These are phyloP conservation scores for Scaptodrosophila latifasciaeformis DNA, from an alignment of 2,888 invertebrate genomes.

Conservation along the genomic window DNA sequence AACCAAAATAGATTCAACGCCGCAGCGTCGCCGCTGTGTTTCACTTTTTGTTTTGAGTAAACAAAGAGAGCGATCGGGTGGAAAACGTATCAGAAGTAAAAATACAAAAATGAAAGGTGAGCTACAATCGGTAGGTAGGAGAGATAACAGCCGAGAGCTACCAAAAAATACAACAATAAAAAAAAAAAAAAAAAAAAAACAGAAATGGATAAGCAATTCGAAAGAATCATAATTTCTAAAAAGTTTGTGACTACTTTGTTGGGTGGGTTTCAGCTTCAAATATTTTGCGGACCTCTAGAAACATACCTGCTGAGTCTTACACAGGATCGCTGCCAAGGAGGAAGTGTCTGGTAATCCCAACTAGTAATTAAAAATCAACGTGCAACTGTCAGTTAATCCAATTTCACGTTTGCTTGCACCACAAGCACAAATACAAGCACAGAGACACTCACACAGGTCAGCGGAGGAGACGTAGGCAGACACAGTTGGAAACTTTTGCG, in stretches of 20 bases:
- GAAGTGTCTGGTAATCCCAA: conserved; percentile 22
- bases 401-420: conserved; percentile 48
- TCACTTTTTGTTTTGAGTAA: conserved; percentile 56
- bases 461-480: conserved; percentile 3
- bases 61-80: conserved; percentile 36
- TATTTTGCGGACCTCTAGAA: too few relatives aligned
- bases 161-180: conserved; percentile 22
- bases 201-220: conserved; percentile 17
- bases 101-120: conserved; percentile 44
- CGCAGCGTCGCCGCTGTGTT: conserved; percentile 5
- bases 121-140: conserved; percentile 38
- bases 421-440: conserved; percentile 20
- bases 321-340: too few relatives aligned
- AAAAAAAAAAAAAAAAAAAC: conserved; percentile 13
- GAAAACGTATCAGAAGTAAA: conserved; percentile 35
- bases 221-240: too few relatives aligned
- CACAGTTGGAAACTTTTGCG: conserved; percentile 18
- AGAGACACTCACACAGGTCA: conserved; percentile 29
- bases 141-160: conserved; percentile 46
- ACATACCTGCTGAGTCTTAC: neutral
- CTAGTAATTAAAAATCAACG: conserved; percentile 50
- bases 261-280: too few relatives aligned
- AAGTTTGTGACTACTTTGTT: too few relatives aligned
- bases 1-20: conserved; percentile 19
- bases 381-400: conserved; percentile 62